Percentiles rank a stretch among this genome's conserved stretches.
Conservation (phyloP, 2,888 invertebrate genomes). For the Lithosia quadra region DNA sequence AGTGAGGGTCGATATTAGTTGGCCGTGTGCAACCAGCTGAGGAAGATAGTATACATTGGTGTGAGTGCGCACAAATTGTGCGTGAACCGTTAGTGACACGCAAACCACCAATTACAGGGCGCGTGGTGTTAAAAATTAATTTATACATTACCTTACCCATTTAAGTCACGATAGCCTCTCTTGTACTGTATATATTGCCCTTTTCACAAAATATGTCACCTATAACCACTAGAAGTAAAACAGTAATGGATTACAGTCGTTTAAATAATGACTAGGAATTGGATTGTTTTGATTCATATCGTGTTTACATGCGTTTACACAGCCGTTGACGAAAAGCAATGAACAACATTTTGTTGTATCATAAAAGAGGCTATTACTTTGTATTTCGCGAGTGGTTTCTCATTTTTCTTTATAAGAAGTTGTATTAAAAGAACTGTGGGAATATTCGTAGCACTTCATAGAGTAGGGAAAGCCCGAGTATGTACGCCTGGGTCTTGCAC, state of each 20-base stretch:
- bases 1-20: not conserved
- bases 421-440: not conserved
- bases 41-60: constrained; percentile 24
- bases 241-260: constrained; percentile 53
- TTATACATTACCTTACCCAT: constrained; percentile 60
- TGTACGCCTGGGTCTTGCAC: not conserved
- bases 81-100: constrained; percentile 72
- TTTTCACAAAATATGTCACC: constrained; percentile 37
- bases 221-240: constrained; percentile 48
- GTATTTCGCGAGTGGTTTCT: not conserved
- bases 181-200: constrained; percentile 46
- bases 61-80: constrained; percentile 58
- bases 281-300: constrained; percentile 37
- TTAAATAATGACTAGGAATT: constrained; percentile 45
- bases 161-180: constrained; percentile 47
- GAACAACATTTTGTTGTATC: not conserved
- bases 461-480: not conserved
- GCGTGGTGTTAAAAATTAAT: constrained; percentile 79
- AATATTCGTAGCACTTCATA: not conserved
- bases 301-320: not conserved
- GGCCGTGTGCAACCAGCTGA: not conserved
- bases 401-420: not conserved
- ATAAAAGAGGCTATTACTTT: not conserved
- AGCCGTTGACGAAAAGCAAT: not conserved
- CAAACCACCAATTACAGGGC: constrained; percentile 74